Percentiles rank a stretch among this genome's conserved stretches.
Evolutionary conservation across 2,888 invertebrate genomes (phyloP).

Genomic region (Spatulosminthurus flaviceps): DNA sequence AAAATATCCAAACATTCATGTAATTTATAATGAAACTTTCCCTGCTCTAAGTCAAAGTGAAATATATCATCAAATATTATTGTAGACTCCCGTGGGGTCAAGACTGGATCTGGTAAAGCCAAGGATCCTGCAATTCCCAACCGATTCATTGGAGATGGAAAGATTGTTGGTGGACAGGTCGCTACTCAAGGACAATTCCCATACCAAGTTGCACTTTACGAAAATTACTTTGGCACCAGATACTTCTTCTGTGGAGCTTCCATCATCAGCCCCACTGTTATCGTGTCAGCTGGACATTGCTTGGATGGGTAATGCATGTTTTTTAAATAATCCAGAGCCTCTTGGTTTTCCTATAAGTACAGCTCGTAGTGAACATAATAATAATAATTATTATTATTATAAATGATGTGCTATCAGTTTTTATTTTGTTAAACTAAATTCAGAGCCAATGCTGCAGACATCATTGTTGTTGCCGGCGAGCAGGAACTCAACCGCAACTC

Average conservation of each 20-base stretch:
- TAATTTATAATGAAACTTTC: not conserved
- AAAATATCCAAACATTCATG: too few species aligned
- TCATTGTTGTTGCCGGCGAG: conserved; percentile 28
- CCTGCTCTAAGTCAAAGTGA: not conserved
- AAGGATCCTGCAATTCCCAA: not conserved
- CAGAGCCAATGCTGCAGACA: too few species aligned
- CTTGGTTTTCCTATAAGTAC: not conserved
- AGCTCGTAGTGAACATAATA: not conserved
- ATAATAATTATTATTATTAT: not conserved
- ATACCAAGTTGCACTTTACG: conserved; percentile 23
- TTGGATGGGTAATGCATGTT: not conserved
- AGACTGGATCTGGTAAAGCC: not conserved
- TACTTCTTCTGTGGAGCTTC: conserved; percentile 32
- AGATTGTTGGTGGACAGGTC: conserved; percentile 33
- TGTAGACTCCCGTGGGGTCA: conserved; percentile 17
- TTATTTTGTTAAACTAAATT: too few species aligned
- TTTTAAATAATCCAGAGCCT: not conserved
- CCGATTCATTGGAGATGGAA: not conserved
- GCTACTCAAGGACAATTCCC: conserved; percentile 15
- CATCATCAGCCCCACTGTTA: not conserved
- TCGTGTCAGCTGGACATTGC: conserved; percentile 35
- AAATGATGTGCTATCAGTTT: too few species aligned
- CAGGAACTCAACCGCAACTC: not conserved
- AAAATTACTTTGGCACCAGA: not conserved
- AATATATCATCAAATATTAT: not conserved